Evolutionary conservation across 2,797 vertebrate genomes (phyloP).

Genomic region (Brotula barbata): DNA sequence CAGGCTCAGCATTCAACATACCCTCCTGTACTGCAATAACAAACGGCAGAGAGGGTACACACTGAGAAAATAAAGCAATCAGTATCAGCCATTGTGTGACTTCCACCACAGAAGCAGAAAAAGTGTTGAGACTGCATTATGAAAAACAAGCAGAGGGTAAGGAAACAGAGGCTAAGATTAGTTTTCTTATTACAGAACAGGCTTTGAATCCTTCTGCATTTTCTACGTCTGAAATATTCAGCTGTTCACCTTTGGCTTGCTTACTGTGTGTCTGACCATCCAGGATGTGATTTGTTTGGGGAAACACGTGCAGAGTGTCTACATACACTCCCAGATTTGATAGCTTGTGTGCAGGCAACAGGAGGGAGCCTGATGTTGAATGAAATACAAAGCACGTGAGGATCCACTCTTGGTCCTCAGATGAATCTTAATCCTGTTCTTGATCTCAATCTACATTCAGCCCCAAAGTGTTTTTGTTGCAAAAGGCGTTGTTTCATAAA

Average conservation of each 20-base stretch:
- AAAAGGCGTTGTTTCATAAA: too few species aligned
- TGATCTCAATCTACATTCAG: too few species aligned
- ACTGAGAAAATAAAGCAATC: constrained; percentile 80
- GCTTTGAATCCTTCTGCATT: constrained; percentile 48
- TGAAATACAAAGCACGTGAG: too few species aligned
- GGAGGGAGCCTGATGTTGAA: too few species aligned
- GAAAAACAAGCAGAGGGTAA: constrained; percentile 80
- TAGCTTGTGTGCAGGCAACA: too few species aligned
- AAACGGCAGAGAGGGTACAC: constrained; percentile 72
- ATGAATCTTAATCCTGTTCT: too few species aligned
- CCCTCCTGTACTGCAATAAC: constrained; percentile 78
- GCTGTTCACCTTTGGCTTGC: constrained; percentile 59
- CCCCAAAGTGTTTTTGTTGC: too few species aligned
- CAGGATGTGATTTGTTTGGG: constrained; percentile 42
- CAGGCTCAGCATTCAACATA: constrained; percentile 74
- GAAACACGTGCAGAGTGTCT: too few species aligned
- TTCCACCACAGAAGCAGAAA: constrained; percentile 77
- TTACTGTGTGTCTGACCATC: constrained; percentile 53
- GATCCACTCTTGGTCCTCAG: too few species aligned
- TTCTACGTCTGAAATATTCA: constrained; percentile 54
- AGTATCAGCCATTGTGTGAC: constrained; percentile 75
- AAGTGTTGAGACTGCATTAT: constrained; percentile 79
- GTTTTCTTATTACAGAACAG: constrained; percentile 65
- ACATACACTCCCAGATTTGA: too few species aligned
- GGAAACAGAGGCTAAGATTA: constrained; percentile 74